These are phyloP conservation scores for Oxystoma pomonae DNA, from an alignment of 2,888 invertebrate species.

Conservation along the genomic window DNA sequence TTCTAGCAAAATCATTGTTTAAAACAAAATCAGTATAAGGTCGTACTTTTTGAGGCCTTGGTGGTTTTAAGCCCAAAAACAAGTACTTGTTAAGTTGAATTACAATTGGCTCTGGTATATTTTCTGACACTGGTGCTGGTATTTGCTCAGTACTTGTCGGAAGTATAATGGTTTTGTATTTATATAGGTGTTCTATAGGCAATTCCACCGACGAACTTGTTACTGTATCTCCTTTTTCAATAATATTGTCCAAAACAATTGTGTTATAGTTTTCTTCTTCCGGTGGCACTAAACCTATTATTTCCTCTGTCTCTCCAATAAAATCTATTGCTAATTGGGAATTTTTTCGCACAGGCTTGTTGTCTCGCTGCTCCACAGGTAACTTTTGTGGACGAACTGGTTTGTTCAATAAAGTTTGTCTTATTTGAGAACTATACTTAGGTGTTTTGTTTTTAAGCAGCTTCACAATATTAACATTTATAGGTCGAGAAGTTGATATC, in stretches of 20 bases:
- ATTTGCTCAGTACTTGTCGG: not conserved
- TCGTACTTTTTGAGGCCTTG: conserved; percentile 34
- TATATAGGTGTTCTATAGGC: not conserved
- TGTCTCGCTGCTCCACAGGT: conserved; percentile 8
- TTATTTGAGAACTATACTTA: not conserved
- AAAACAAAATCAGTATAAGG: conserved; percentile 34
- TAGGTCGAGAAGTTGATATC: not conserved
- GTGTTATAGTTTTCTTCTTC: conserved; percentile 32
- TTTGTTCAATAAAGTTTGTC: not conserved
- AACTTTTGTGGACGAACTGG: conserved; percentile 13
- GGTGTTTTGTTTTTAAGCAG: not conserved
- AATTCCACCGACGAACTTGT: not conserved
- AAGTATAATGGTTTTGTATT: not conserved
- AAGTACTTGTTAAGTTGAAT: conserved; percentile 36
- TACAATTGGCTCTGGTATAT: conserved; percentile 7
- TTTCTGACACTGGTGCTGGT: conserved; percentile 17
- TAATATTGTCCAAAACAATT: conserved; percentile 19
- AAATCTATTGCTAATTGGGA: conserved; percentile 23
- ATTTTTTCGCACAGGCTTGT: conserved; percentile 9
- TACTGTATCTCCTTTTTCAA: conserved; percentile 5
- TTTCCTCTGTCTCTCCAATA: conserved; percentile 23
- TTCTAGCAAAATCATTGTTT: conserved; percentile 21
- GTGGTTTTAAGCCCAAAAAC: conserved; percentile 44
- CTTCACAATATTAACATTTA: not conserved
- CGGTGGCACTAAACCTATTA: conserved; percentile 37